phyloP scores from a whole-genome alignment of 2,888 invertebrate genomes.

The Tridacna crocea region DNA sequence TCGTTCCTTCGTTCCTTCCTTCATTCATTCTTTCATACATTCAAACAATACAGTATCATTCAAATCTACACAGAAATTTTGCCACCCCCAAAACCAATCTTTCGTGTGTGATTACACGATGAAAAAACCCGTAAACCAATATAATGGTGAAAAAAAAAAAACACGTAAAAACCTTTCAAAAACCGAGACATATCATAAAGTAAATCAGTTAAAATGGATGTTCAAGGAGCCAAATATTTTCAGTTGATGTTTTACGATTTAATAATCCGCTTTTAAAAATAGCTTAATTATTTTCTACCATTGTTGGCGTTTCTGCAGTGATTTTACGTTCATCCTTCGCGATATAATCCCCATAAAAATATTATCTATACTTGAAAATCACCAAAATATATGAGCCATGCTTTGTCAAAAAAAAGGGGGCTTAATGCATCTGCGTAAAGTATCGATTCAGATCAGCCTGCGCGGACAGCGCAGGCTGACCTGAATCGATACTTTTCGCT shows the following conservation, averaged over 20 bases:
- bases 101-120: constrained; percentile 1
- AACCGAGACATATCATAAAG: constrained; percentile 9
- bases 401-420: too few relatives aligned
- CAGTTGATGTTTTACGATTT: constrained; percentile 23
- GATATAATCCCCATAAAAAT: background rate
- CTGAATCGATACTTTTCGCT: too few relatives aligned
- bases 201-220: constrained; percentile 18
- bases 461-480: too few relatives aligned
- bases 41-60: too few relatives aligned
- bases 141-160: constrained; percentile 1
- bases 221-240: constrained; percentile 15
- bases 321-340: constrained; percentile 11
- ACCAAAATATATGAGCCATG: background rate
- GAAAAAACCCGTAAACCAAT: background rate
- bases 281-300: constrained; percentile 8
- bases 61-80: background rate
- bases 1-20: too few relatives aligned
- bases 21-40: too few relatives aligned
- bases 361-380: constrained; percentile 14
- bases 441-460: too few relatives aligned
- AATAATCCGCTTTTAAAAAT: constrained; percentile 14
- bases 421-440: too few relatives aligned
- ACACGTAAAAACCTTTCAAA: background rate
- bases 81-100: background rate
- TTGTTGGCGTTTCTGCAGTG: constrained; percentile 12